Base-by-base conservation (phyloP, 2,888 invertebrate genomes). In the Odontocolon sp. region DNA sequence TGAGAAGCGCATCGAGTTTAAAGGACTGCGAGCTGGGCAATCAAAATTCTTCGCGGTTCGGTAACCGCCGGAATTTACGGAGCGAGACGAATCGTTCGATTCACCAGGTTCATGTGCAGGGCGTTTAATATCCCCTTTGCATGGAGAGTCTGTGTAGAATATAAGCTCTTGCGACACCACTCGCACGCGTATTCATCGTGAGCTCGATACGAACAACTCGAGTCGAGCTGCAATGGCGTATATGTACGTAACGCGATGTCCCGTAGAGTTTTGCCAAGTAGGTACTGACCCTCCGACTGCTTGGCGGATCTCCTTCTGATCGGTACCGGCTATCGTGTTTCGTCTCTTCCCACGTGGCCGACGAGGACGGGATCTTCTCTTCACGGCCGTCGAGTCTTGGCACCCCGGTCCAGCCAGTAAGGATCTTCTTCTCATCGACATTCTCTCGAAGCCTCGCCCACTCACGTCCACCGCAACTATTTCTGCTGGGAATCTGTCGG, bases 321-420 rank as follows among this genome's bases (percentile, higher is more conserved):
- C 96, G 86, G 95, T 96, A 90, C 97, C 96, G 85, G 96, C 96
- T 89, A 97, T 95, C 87, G 97, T 97, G 91, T 97, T 97, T 90
- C 97, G 93, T 92, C 97, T 93, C 92, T 96, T 95, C 91, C 95
- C 95, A 83, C 96, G 93, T 80, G 95, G 94, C 91, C 95, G 94
- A 84, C 96, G 92, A 59, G 94, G 93, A 87, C 95, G 93, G 66
- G 95, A 95, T 84, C 95, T 92, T 83, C 95, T 92, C 87, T 94
- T 94, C 73, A 94, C 93, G 38, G 64, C 64, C 69, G 68, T 56
- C 40, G 76, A 59, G 70, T 88, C 88, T 69, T 88, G 87, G 52
- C 81, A 81, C 33, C 86, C 86, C 36, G 86, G 87, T 1, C 87
- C 86, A 4, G 88, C 94, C 68, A 93, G 90, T 82, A 97, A 93